Conservation (phyloP, 2,113 vertebrate species). For the Aegithalos caudatus region DNA sequence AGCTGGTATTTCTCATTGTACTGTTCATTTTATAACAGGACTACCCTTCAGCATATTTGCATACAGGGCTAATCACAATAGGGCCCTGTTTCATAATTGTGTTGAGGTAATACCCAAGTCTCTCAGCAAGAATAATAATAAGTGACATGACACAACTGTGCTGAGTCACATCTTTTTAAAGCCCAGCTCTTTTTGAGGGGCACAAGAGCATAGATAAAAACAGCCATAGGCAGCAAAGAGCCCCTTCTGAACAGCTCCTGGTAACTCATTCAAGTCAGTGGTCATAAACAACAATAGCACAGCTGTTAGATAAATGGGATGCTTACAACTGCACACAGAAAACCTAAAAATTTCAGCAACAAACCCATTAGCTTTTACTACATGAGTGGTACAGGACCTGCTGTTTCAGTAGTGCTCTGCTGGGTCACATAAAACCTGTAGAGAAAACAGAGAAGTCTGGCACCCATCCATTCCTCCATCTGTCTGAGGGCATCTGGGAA, state of each 20-base stretch:
- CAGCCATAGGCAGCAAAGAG: not conserved
- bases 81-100: not conserved
- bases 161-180: slow-evolving; percentile 56
- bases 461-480: slow-evolving; percentile 31
- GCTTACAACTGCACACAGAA: slow-evolving; percentile 41
- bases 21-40: not conserved
- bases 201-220: slow-evolving; percentile 1
- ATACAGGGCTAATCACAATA: not conserved
- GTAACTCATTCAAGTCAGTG: slow-evolving; percentile 41
- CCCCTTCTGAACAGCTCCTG: slow-evolving; percentile 20
- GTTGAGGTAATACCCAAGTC: slow-evolving; percentile 26
- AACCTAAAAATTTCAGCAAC: slow-evolving; percentile 41
- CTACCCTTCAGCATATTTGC: not conserved
- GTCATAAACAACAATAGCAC: slow-evolving; percentile 49
- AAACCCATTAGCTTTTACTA: slow-evolving; percentile 45
- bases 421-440: slow-evolving; percentile 37
- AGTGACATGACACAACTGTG: not conserved
- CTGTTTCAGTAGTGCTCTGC: slow-evolving; percentile 33
- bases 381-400: slow-evolving; percentile 25
- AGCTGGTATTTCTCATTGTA: not conserved
- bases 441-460: slow-evolving; percentile 9
- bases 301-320: slow-evolving; percentile 50
- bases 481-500: slow-evolving; percentile 40
- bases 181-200: slow-evolving; percentile 2
- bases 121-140: slow-evolving; percentile 18